These are phyloP conservation scores for Ovibos moschatus DNA, from an alignment of 2,113 vertebrate species.

Conservation along the genomic window DNA sequence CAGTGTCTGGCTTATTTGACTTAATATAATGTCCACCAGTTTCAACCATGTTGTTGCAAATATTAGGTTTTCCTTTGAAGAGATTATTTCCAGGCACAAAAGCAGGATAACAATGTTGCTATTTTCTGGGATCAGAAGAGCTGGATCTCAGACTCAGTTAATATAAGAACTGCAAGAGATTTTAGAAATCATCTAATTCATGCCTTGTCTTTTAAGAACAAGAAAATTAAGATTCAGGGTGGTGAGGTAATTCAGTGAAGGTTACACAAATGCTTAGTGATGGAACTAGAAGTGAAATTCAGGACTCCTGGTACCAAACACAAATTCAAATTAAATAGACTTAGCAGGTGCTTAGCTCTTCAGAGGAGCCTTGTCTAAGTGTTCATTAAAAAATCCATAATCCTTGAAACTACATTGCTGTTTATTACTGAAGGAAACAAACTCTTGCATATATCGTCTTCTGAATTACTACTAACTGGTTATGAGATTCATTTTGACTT, in stretches of 20 bases:
- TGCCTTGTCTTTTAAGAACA: background rate
- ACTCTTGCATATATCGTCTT: background rate
- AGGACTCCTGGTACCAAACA: background rate
- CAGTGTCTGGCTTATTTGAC: background rate
- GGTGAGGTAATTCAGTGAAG: background rate
- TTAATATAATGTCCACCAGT: background rate
- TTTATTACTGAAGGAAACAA: background rate
- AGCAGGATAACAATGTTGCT: background rate
- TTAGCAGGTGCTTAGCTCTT: background rate
- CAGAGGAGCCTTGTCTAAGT: background rate
- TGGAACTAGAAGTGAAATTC: conserved; percentile 17
- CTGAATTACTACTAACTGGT: background rate
- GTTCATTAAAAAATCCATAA: conserved; percentile 11
- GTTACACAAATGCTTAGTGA: background rate
- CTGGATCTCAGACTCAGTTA: background rate
- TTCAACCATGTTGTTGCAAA: background rate
- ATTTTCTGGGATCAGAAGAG: background rate
- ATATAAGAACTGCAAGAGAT: background rate
- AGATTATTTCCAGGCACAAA: conserved; percentile 9
- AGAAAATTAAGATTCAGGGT: background rate
- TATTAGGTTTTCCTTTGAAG: background rate
- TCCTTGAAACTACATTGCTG: background rate
- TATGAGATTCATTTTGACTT: background rate
- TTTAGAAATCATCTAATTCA: background rate
- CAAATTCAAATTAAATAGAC: background rate